These are phyloP conservation scores for Mallotus villosus DNA, from an alignment of 2,797 vertebrate genomes.

Conservation along the genomic window DNA sequence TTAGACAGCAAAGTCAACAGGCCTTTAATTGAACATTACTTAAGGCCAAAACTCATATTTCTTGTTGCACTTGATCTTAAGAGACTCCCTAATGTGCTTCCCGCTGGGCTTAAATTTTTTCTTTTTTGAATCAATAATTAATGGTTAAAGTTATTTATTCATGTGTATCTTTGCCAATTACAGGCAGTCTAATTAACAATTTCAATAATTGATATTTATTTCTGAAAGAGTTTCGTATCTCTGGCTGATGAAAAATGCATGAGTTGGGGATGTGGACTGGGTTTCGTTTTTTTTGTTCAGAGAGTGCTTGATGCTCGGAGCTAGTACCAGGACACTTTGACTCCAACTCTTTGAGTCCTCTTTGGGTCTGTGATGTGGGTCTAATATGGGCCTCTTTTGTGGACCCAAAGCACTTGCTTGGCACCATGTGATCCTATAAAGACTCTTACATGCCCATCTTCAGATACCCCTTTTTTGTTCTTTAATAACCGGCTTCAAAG, in stretches of 20 bases:
- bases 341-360: slow-evolving; percentile 75
- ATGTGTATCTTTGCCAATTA: slow-evolving; percentile 79
- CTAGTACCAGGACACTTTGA: slow-evolving; percentile 81
- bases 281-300: slow-evolving; percentile 79
- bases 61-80: slow-evolving; percentile 77
- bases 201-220: slow-evolving; percentile 86
- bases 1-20: slow-evolving; percentile 64
- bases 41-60: slow-evolving; percentile 79
- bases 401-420: slow-evolving; percentile 68
- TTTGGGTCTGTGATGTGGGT: slow-evolving; percentile 76
- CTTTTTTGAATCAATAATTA: slow-evolving; percentile 79
- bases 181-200: slow-evolving; percentile 77
- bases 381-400: slow-evolving; percentile 77
- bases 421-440: slow-evolving; percentile 78
- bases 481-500: slow-evolving; percentile 75
- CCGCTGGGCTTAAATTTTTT: slow-evolving; percentile 67
- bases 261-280: slow-evolving; percentile 69
- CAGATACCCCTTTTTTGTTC: slow-evolving; percentile 65
- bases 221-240: slow-evolving; percentile 75
- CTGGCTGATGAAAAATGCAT: slow-evolving; percentile 78
- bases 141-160: slow-evolving; percentile 79
- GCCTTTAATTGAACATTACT: slow-evolving; percentile 82
- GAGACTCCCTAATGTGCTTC: slow-evolving; percentile 70
- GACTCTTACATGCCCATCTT: slow-evolving; percentile 71
- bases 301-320: slow-evolving; percentile 74